Evolutionary conservation across 2,797 vertebrate species (phyloP).

Genomic region (Botia almorhae): DNA sequence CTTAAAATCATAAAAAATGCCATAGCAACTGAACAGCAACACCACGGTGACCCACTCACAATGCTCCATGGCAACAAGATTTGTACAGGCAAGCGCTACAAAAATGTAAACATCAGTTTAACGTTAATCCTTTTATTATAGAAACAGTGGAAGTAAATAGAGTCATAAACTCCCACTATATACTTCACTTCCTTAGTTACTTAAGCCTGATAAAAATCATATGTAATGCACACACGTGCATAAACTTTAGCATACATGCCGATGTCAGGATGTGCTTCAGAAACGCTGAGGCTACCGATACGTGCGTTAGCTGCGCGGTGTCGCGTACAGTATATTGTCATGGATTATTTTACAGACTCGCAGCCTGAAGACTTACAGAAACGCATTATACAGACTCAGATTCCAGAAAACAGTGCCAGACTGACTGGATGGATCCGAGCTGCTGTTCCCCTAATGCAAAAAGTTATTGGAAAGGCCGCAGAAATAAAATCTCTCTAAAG

Average conservation of each 20-base stretch:
- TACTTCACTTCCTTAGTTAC: not conserved
- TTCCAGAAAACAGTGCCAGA: conserved; percentile 3
- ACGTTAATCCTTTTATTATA: not conserved
- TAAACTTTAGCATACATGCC: conserved; percentile 37
- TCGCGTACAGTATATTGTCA: conserved; percentile 7
- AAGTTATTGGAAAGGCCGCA: not conserved
- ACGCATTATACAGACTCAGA: not conserved
- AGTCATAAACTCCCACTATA: not conserved
- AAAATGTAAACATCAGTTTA: not conserved
- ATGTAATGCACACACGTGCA: conserved; percentile 45
- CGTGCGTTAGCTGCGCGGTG: conserved; percentile 1
- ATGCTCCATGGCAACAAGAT: no score
- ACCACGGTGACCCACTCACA: no score
- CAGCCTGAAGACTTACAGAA: conserved; percentile 32
- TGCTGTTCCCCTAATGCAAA: not conserved
- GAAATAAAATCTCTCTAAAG: conserved; percentile 23
- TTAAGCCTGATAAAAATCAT: conserved; percentile 9
- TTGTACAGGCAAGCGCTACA: no score
- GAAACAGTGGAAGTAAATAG: not conserved
- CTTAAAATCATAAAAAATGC: no score
- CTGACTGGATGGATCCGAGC: conserved; percentile 9
- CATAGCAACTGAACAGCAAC: no score
- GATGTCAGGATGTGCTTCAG: not conserved
- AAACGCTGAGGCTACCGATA: not conserved
- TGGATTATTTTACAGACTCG: not conserved